Percentiles rank a stretch among this genome's conserved stretches.
Evolutionary conservation across 2,113 vertebrate species (phyloP).

Genomic region (Halcyon malimbica): DNA sequence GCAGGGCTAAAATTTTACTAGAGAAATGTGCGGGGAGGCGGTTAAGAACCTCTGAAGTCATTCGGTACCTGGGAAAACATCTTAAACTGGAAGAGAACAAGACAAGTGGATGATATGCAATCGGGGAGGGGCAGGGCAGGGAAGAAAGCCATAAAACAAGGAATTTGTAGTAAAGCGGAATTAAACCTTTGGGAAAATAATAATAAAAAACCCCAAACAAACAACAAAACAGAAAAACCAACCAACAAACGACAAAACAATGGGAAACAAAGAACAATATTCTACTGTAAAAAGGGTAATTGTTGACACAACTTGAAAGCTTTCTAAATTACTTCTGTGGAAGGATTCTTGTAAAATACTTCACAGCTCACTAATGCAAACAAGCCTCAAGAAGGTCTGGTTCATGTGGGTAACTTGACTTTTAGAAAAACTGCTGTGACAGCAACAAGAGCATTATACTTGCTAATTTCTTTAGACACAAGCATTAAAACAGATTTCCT

Average conservation of each 20-base stretch:
- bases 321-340: background rate
- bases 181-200: background rate
- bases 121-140: background rate
- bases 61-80: background rate
- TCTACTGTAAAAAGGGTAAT: background rate
- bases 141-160: background rate
- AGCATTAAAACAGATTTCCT: background rate
- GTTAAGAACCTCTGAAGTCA: slow-evolving; percentile 9
- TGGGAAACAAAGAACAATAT: background rate
- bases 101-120: background rate
- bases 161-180: rapidly evolving
- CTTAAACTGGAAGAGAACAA: slow-evolving; percentile 16
- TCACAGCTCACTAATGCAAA: background rate
- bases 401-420: background rate
- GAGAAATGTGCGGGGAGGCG: background rate
- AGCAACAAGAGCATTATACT: background rate
- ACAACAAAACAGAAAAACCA: too few species aligned
- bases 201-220: background rate
- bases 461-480: background rate
- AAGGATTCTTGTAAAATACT: background rate
- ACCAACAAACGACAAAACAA: background rate
- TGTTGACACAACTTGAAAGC: background rate
- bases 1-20: background rate
- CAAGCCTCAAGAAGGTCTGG: background rate
- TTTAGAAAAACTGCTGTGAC: background rate